phyloP scores from a whole-genome alignment of 2,888 invertebrate genomes.

The Phengaris arion region DNA sequence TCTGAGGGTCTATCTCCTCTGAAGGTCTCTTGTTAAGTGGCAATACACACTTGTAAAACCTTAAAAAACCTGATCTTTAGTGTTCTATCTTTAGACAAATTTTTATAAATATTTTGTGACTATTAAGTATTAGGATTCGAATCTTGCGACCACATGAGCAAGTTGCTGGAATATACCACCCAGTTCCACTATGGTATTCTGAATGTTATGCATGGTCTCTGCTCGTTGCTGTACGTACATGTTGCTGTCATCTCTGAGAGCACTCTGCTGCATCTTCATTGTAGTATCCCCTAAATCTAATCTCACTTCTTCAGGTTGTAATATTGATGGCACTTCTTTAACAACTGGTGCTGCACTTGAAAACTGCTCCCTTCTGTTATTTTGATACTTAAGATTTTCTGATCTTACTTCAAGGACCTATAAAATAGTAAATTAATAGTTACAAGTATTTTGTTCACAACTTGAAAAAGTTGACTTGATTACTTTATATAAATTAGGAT shows the following conservation, averaged over 20 bases:
- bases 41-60: no score
- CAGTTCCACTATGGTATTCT: slow-evolving; percentile 98
- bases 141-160: slow-evolving; percentile 98
- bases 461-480: no score
- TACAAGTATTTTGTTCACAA: no score
- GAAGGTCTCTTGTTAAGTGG: no score
- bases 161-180: slow-evolving; percentile 99
- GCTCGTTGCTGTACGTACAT: slow-evolving; percentile 95
- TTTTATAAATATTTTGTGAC: no score
- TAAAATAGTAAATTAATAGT: background rate
- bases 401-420: slow-evolving; percentile 96
- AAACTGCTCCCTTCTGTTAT: slow-evolving; percentile 94
- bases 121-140: no score
- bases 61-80: no score
- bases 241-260: slow-evolving; percentile 92
- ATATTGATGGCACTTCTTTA: slow-evolving; percentile 65
- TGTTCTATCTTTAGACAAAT: no score
- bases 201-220: slow-evolving; percentile 99
- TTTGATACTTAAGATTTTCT: slow-evolving; percentile 98
- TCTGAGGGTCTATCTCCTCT: no score
- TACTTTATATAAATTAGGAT: no score
- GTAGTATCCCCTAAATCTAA: slow-evolving; percentile 88
- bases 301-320: slow-evolving; percentile 86
- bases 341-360: slow-evolving; percentile 69
- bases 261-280: slow-evolving; percentile 82